Percentiles rank a stretch among this genome's conserved stretches.
Conservation (phyloP, 2,888 invertebrate species). For the Chrysina gloriosa region DNA sequence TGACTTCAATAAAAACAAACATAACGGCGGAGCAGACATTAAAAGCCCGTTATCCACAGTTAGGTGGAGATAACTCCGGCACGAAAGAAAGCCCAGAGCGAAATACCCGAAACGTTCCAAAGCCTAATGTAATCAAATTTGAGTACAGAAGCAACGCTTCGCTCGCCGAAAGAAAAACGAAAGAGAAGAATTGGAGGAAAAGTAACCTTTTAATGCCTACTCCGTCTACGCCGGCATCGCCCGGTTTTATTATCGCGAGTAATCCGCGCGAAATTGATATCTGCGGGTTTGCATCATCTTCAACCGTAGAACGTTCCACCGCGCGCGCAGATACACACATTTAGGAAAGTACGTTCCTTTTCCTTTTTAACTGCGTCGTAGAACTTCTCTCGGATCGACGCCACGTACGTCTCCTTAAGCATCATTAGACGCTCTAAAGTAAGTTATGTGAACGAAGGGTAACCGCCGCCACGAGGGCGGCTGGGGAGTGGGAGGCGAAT, state of each 20-base stretch:
- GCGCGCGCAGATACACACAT: not conserved
- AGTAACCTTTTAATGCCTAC: conserved; percentile 10
- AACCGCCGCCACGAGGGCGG: not conserved
- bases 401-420: conserved; percentile 1
- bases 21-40: conserved; percentile 20
- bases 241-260: conserved; percentile 6
- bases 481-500: not conserved
- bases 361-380: conserved; percentile 8
- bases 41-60: conserved; percentile 18
- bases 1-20: conserved; percentile 26
- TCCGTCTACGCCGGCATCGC: conserved; percentile 6
- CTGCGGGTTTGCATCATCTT: not conserved
- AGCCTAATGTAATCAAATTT: conserved; percentile 32
- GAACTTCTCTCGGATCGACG: not conserved
- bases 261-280: conserved; percentile 23
- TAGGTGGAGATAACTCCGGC: not conserved
- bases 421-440: conserved; percentile 25
- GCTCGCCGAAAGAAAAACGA: not conserved
- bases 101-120: conserved; percentile 11
- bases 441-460: conserved; percentile 6
- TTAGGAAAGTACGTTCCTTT: not conserved
- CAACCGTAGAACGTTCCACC: not conserved
- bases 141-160: not conserved
- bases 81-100: not conserved
- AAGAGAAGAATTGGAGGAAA: too few species aligned